These are phyloP conservation scores for Zosterops lateralis DNA, from an alignment of 2,113 vertebrate species.

Conservation along the genomic window DNA sequence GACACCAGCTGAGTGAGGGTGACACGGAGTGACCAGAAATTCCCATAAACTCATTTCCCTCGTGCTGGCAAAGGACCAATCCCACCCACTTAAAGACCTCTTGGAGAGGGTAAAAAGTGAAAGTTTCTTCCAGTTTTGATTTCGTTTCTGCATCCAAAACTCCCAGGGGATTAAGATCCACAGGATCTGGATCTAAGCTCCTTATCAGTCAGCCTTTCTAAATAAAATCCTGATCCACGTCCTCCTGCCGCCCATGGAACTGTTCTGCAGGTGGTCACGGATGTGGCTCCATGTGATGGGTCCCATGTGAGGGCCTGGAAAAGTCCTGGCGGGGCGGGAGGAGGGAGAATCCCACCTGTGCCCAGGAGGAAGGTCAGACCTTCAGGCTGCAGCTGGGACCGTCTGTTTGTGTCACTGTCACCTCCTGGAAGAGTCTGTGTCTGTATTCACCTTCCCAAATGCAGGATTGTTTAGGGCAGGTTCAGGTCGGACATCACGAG, in stretches of 20 bases:
- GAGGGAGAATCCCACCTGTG: background rate
- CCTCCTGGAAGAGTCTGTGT: background rate
- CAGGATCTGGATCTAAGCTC: background rate
- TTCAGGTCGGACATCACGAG: background rate
- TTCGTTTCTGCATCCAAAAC: accelerated
- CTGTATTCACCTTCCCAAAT: background rate
- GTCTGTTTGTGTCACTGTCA: background rate
- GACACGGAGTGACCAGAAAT: background rate
- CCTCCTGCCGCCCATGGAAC: background rate
- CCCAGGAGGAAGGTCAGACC: background rate
- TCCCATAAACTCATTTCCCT: background rate
- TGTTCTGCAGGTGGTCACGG: background rate
- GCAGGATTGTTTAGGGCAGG: background rate
- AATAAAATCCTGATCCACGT: background rate
- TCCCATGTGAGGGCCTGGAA: background rate
- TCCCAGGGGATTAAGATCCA: background rate
- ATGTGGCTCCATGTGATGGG: background rate
- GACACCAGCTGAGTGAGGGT: background rate
- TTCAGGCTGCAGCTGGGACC: background rate
- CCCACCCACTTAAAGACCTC: background rate
- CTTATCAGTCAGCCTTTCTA: conserved; percentile 32
- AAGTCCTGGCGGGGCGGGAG: accelerated
- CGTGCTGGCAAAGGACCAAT: background rate
- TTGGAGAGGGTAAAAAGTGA: background rate
- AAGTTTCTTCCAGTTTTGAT: background rate